Percentiles rank a stretch among this genome's conserved stretches.
phyloP scores from a whole-genome alignment of 2,888 invertebrate genomes.

The Tromatobia lineatoria region DNA sequence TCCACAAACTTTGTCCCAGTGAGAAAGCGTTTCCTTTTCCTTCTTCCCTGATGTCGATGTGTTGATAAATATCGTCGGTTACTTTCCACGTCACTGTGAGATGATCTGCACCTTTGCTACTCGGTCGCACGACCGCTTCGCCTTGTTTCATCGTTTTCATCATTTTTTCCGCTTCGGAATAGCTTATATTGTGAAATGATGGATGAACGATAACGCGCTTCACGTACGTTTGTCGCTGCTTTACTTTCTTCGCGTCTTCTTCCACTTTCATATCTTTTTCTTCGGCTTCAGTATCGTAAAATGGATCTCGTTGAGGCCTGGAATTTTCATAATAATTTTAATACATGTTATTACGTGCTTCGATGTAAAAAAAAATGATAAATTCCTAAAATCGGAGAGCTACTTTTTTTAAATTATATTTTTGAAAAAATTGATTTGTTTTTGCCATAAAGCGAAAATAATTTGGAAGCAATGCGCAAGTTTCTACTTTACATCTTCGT shows the following conservation, averaged over 20 bases:
- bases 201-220: constrained; percentile 99
- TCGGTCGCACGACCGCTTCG: constrained; percentile 98
- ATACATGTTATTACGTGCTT: too few relatives aligned
- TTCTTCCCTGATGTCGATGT: constrained; percentile 98
- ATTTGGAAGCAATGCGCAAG: too few relatives aligned
- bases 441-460: too few relatives aligned
- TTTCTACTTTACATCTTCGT: too few relatives aligned
- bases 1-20: constrained; percentile 94
- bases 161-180: constrained; percentile 95
- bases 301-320: constrained; percentile 94
- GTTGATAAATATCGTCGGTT: constrained; percentile 96
- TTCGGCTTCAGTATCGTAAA: constrained; percentile 95
- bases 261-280: constrained; percentile 93
- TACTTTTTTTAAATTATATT: too few relatives aligned
- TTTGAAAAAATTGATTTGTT: too few relatives aligned
- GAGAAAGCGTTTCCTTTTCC: constrained; percentile 99
- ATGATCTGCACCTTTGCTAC: constrained; percentile 98
- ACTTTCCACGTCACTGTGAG: constrained; percentile 99
- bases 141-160: constrained; percentile 98
- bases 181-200: constrained; percentile 98
- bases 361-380: too few relatives aligned
- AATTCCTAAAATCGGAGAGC: too few relatives aligned
- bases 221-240: constrained; percentile 94
- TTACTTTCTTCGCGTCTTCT: constrained; percentile 93
- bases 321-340: constrained; percentile 67